Base-by-base conservation (phyloP, 2,113 vertebrate genomes). In the Limanda limanda region DNA sequence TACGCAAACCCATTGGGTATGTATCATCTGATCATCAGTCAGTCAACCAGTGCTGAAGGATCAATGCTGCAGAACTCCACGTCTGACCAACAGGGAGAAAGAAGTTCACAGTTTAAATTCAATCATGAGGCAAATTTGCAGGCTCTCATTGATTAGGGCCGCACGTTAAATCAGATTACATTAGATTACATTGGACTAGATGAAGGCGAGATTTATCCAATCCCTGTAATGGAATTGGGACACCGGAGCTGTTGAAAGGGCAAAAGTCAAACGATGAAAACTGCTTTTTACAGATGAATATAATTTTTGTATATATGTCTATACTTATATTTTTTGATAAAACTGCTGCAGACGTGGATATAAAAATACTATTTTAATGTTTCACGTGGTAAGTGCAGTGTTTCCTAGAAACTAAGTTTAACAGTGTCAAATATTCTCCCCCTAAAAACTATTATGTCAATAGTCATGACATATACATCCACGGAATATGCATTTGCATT, bases 1-100 rank as follows among this genome's bases (percentile, higher is more conserved):
- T 81, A 69, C 83, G 81, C 63, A 95, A 95, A 59, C 94, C 94
- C 13, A 94, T 94, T 35, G 94, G 94, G 93, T 94, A 85, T n/a
- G 88, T 85, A 73, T 72, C 60, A 56, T 51, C 25, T 35, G 7
- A 2, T 66, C 23, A 62, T 9, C 25, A 2, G 35, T 63, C 5
- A 62, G 3, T 65, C 15, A 11, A n/a, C 23, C 31, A 48, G 11
- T 27, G 14, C 5, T 71, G 51, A 75, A 24, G 20, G 18, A 48
- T 11, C 11, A 47, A 37, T 27, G n/a, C 21, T 18, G 21, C 54
- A 5, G 6, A 9, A 10, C 51, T 42, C 45, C 17, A 18, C 4
- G 17, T 17, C 18, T 10, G 7, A 20, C 10, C 51, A 54, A 4
- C 8, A 54, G 31, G 31, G 6, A 31, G 31, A 31, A 31, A 7